These are phyloP conservation scores for Onychomys arenicola DNA, from an alignment of 2,797 vertebrate genomes.

Conservation along the genomic window DNA sequence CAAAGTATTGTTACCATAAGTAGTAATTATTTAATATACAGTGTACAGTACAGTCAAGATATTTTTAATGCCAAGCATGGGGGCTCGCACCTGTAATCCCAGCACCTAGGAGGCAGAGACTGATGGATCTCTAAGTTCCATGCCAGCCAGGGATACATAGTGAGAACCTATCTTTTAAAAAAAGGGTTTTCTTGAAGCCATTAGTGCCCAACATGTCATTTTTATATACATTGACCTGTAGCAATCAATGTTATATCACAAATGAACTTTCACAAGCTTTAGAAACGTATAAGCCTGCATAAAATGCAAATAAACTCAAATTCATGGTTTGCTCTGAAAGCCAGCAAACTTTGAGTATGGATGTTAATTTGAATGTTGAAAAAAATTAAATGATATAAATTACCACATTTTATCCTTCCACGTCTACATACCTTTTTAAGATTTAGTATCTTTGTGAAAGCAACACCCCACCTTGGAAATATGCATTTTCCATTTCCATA, in stretches of 20 bases:
- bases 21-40: slow-evolving; percentile 2
- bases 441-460: slow-evolving; percentile 36
- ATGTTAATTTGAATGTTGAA: slow-evolving; percentile 37
- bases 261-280: slow-evolving; percentile 9
- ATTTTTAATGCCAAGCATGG: not conserved
- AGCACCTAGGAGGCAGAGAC: not conserved
- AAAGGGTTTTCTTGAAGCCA: not conserved
- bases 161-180: not conserved
- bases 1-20: not conserved
- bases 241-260: slow-evolving; percentile 55
- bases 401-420: not conserved
- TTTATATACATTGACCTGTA: not conserved
- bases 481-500: slow-evolving; percentile 18
- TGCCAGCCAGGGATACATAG: not conserved
- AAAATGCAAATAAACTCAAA: not conserved
- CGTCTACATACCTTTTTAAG: slow-evolving; percentile 35
- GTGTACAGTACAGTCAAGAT: not conserved
- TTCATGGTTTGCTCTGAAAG: slow-evolving; percentile 60
- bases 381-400: slow-evolving; percentile 50
- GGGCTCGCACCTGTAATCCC: not conserved
- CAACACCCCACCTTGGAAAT: not conserved
- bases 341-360: slow-evolving; percentile 8
- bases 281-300: not conserved
- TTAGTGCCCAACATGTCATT: not conserved
- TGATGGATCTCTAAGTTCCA: not conserved